phyloP scores from a whole-genome alignment of 2,888 invertebrate genomes.

The Galerucella nymphaeae region DNA sequence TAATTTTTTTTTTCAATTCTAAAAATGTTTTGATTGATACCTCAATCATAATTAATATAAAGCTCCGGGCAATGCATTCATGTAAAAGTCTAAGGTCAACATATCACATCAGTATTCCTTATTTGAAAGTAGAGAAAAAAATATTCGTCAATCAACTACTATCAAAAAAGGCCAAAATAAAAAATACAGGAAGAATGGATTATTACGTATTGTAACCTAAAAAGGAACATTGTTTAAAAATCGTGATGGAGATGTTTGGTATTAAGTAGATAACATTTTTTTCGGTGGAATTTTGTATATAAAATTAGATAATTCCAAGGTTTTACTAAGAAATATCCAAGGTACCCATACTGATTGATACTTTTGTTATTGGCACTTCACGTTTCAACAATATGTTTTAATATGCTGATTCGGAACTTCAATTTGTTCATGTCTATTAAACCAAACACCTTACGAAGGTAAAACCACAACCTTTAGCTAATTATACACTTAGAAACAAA shows the following conservation, averaged over 20 bases:
- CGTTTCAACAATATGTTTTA: neutral
- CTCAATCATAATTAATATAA: neutral
- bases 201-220: constrained; percentile 12
- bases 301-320: constrained; percentile 9
- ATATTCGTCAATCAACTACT: neutral
- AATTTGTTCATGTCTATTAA: constrained; percentile 3
- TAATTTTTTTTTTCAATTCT: neutral
- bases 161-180: neutral
- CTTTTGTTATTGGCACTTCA: constrained; percentile 4
- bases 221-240: constrained; percentile 2
- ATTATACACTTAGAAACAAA: neutral
- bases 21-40: neutral
- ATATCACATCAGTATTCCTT: constrained; percentile 6
- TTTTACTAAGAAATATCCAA: neutral
- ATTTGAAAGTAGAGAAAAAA: constrained; percentile 1
- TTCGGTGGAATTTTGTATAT: neutral
- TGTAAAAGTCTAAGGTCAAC: constrained; percentile 1
- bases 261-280: neutral
- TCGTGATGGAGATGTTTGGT: constrained; percentile 15
- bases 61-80: neutral
- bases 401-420: neutral
- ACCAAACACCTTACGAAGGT: neutral
- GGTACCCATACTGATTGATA: constrained; percentile 1
- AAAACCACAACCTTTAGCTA: neutral
- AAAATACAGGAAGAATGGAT: constrained; percentile 4